Evolutionary conservation across 1,140 invertebrate species (phyloP).

Genomic region (Trachymyrmex septentrionalis): DNA sequence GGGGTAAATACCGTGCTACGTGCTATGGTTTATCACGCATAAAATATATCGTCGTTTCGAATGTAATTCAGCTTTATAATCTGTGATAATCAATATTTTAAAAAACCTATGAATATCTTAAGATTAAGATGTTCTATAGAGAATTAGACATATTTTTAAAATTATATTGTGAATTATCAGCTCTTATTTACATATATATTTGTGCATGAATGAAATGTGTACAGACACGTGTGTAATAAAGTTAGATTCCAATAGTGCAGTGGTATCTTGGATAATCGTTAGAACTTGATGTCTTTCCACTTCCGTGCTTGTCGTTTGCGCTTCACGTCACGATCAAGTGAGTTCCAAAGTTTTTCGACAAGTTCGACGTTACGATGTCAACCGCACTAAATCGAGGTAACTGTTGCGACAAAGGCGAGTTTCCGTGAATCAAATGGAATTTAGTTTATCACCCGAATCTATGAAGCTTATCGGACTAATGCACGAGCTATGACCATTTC

Average conservation of each 20-base stretch:
- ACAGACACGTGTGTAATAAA: neutral
- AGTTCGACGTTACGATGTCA: conserved; percentile 51
- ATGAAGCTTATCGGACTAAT: neutral
- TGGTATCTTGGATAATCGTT: conserved; percentile 41
- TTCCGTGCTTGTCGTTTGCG: conserved; percentile 37
- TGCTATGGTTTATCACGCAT: neutral
- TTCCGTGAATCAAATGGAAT: conserved; percentile 16
- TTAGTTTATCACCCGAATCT: conserved; percentile 17
- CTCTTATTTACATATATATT: neutral
- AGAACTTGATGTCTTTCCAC: conserved; percentile 15
- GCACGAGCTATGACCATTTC: no score
- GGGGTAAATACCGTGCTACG: neutral
- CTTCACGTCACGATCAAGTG: conserved; percentile 41
- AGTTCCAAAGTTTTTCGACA: conserved; percentile 56
- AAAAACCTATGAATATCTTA: neutral
- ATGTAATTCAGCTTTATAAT: neutral
- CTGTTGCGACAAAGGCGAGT: conserved; percentile 36
- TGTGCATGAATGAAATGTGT: neutral
- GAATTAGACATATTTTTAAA: neutral
- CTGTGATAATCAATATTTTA: neutral
- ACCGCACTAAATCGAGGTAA: conserved; percentile 44
- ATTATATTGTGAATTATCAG: neutral
- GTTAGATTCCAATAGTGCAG: neutral
- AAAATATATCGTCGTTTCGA: neutral
- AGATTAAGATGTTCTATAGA: neutral